Conservation (phyloP, 2,113 vertebrate genomes). For the Aegithalos caudatus region DNA sequence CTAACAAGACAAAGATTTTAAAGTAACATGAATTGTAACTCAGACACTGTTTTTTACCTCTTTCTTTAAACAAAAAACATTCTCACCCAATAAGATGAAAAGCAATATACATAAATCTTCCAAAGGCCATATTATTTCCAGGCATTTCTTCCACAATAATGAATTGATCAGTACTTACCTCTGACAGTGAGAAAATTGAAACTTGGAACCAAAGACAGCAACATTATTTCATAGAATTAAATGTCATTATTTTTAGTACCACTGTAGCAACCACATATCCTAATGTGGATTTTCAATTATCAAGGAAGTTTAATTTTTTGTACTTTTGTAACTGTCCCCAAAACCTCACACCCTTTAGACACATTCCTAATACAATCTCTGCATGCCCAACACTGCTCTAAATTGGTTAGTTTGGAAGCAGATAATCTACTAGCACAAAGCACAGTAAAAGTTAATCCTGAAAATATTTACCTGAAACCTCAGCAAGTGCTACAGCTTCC, state of each 20-base stretch:
- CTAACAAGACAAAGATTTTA: not conserved
- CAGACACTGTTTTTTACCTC: not conserved
- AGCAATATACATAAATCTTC: not conserved
- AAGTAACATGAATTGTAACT: not conserved
- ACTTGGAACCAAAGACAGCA: not conserved
- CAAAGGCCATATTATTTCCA: not conserved
- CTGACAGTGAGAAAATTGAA: not conserved
- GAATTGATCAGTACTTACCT: not conserved
- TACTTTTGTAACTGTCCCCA: not conserved
- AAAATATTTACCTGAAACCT: not conserved
- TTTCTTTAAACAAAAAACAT: not conserved
- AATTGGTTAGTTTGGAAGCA: not conserved
- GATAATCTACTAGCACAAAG: not conserved
- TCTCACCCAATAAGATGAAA: not conserved
- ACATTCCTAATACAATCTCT: not conserved
- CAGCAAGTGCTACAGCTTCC: not conserved
- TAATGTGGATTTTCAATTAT: not conserved
- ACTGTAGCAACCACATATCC: not conserved
- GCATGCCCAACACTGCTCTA: not conserved
- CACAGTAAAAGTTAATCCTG: not conserved
- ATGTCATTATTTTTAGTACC: not conserved
- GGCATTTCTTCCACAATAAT: not conserved
- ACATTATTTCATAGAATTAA: not conserved
- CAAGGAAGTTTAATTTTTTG: not conserved
- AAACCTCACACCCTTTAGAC: not conserved